These are phyloP conservation scores for Harlomillsia oculata DNA, from an alignment of 1,140 invertebrate genomes.

Conservation along the genomic window DNA sequence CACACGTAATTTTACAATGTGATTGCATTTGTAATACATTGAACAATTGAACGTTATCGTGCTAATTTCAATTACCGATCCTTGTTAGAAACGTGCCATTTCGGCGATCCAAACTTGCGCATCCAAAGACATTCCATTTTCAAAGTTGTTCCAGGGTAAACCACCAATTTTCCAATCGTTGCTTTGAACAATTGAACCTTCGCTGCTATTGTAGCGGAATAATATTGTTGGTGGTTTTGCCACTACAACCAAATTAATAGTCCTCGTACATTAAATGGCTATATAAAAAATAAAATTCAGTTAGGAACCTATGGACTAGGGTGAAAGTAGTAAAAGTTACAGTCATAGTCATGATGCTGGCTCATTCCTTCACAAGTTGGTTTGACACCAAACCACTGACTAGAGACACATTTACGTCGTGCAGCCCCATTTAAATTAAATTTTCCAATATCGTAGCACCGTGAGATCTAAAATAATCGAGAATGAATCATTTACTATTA, in stretches of 20 bases:
- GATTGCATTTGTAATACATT: too few species aligned
- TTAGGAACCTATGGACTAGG: too few species aligned
- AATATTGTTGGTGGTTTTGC: constrained; percentile 75
- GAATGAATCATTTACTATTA: too few species aligned
- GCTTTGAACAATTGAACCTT: constrained; percentile 72
- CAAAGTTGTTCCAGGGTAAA: constrained; percentile 73
- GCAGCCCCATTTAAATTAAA: constrained; percentile 50
- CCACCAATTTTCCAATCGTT: constrained; percentile 69
- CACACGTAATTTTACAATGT: background rate
- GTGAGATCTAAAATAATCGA: constrained; percentile 39
- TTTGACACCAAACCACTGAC: constrained; percentile 66
- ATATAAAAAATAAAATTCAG: too few species aligned
- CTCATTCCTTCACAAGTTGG: constrained; percentile 68
- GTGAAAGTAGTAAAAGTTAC: constrained; percentile 62
- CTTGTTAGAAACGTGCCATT: constrained; percentile 52
- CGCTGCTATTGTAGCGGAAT: constrained; percentile 66
- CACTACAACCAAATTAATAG: constrained; percentile 46
- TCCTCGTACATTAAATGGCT: too few species aligned
- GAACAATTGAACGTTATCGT: background rate
- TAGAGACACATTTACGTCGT: constrained; percentile 56
- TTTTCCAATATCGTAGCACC: constrained; percentile 71
- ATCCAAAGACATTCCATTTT: constrained; percentile 82
- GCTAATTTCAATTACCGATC: background rate
- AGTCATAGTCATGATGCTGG: constrained; percentile 73
- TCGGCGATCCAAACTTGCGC: constrained; percentile 67